phyloP scores from a whole-genome alignment of 2,888 invertebrate genomes.

The Mythimna pallens region DNA sequence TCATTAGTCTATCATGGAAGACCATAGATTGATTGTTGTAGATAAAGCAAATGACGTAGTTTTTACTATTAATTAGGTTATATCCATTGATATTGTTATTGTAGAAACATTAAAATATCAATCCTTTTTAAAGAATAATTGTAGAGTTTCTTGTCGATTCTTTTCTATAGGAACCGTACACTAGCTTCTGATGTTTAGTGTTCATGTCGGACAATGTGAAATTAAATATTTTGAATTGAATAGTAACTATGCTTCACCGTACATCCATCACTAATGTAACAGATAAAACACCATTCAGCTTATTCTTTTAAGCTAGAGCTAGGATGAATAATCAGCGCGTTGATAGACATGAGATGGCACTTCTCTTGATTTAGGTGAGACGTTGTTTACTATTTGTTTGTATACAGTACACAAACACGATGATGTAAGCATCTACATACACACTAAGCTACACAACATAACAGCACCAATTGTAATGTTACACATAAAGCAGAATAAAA shows the following conservation, averaged over 20 bases:
- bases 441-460: constrained; percentile 12
- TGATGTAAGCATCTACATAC: constrained; percentile 12
- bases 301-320: background rate
- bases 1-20: background rate
- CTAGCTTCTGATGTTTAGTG: too few relatives aligned
- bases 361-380: constrained; percentile 4
- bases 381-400: constrained; percentile 38
- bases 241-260: too few relatives aligned
- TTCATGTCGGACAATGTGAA: too few relatives aligned
- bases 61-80: constrained; percentile 6
- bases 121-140: too few relatives aligned
- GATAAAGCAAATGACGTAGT: background rate
- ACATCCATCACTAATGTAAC: background rate
- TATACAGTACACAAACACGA: constrained; percentile 32
- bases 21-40: background rate
- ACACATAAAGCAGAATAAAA: background rate
- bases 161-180: too few relatives aligned
- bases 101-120: background rate
- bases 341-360: constrained; percentile 24
- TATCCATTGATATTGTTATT: background rate
- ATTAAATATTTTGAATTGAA: too few relatives aligned
- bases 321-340: background rate
- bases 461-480: constrained; percentile 4
- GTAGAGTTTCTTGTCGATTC: too few relatives aligned
- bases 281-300: background rate